Percentiles rank a stretch among this genome's conserved stretches.
Evolutionary conservation across 35 echinoderm and acorn worm species (phyloP).

Genomic region (Acanthaster planci): DNA sequence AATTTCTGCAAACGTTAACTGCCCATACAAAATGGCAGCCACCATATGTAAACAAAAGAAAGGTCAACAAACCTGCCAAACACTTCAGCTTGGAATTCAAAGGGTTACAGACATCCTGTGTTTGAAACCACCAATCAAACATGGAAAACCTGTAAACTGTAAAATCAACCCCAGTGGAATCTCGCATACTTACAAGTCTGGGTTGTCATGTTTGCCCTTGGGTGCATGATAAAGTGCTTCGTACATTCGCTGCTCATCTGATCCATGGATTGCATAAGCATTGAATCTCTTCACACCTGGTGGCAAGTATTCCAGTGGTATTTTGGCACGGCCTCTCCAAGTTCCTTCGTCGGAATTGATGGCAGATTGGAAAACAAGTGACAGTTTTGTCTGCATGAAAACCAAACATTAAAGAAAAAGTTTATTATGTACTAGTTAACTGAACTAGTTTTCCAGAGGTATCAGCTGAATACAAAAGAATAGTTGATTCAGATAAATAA

Average conservation of each 20-base stretch:
- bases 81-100: too few species aligned
- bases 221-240: constrained; percentile 57
- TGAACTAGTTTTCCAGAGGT: background rate
- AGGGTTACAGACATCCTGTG: too few species aligned
- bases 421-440: background rate
- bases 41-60: too few species aligned
- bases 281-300: constrained; percentile 41
- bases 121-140: too few species aligned
- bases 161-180: too few species aligned
- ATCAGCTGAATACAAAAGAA: too few species aligned
- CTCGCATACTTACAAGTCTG: constrained; percentile 74
- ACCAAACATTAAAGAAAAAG: too few species aligned
- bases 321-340: constrained; percentile 51
- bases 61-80: too few species aligned
- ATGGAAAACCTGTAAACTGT: too few species aligned
- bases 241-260: constrained; percentile 39
- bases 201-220: constrained; percentile 27
- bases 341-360: constrained; percentile 42
- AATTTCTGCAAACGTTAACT: too few species aligned
- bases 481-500: too few species aligned
- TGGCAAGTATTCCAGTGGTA: constrained; percentile 62
- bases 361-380: constrained; percentile 44
- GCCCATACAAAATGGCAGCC: too few species aligned
- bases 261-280: constrained; percentile 80
- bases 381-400: constrained; percentile 45